A percentile compares a stretch with the other conserved stretches of the same genome.
Conservation (phyloP, 1,140 invertebrate genomes). For the Drosophila arawakana region DNA sequence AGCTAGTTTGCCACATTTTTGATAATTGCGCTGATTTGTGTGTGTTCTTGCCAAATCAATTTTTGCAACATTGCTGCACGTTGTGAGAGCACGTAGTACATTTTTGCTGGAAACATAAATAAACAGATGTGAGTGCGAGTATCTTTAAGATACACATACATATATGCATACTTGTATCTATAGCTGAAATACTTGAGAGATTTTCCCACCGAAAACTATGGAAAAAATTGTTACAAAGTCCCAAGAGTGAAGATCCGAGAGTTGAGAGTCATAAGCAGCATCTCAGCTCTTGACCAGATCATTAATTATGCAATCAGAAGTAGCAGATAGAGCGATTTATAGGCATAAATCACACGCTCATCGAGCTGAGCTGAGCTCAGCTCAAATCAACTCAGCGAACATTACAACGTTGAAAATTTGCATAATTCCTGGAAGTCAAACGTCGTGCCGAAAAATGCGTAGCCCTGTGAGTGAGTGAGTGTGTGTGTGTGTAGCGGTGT, state of each 20-base stretch:
- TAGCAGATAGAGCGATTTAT: constrained; percentile 81
- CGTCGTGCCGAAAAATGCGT: constrained; percentile 44
- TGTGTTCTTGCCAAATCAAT: constrained; percentile 57
- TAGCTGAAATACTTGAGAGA: constrained; percentile 29
- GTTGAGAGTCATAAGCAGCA: constrained; percentile 22
- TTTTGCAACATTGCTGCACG: constrained; percentile 75
- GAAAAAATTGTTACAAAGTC: constrained; percentile 51
- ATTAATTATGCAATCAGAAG: constrained; percentile 83
- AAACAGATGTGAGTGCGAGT: constrained; percentile 56
- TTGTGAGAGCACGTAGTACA: constrained; percentile 26
- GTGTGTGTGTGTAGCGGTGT: neutral
- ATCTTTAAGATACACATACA: constrained; percentile 23
- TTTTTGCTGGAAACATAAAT: constrained; percentile 48
- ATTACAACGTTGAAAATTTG: constrained; percentile 66
- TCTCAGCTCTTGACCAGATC: constrained; percentile 43
- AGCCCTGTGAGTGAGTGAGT: constrained; percentile 1
- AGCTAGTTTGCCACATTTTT: constrained; percentile 42
- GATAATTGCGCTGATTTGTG: constrained; percentile 77
- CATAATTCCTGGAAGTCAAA: constrained; percentile 74
- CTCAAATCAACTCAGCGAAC: constrained; percentile 19
- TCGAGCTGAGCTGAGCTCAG: constrained; percentile 30
- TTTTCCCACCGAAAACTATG: constrained; percentile 54
- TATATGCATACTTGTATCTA: constrained; percentile 10
- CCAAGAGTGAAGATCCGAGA: constrained; percentile 15
- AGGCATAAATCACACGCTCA: constrained; percentile 79